phyloP scores from a whole-genome alignment of 1,140 invertebrate genomes.

The Zaprionus ghesquierei region DNA sequence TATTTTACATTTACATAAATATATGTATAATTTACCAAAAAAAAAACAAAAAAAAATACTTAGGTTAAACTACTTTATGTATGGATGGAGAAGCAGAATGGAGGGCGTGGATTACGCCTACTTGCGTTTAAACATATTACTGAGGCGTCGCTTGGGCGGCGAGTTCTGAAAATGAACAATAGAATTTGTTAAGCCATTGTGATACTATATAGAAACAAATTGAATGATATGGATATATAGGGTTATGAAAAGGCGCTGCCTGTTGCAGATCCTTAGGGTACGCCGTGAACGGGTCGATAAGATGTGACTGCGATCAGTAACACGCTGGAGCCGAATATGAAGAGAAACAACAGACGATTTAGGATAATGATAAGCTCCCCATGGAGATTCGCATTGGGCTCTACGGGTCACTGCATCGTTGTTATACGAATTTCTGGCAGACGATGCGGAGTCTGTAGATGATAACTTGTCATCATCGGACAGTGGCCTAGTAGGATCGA shows the following conservation, averaged over 20 bases:
- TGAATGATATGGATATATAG: neutral
- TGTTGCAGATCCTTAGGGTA: neutral
- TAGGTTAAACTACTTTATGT: neutral
- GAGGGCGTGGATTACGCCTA: conserved; percentile 24
- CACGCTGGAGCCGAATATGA: neutral
- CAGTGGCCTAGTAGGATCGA: neutral
- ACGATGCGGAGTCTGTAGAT: conserved; percentile 21
- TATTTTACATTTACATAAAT: neutral
- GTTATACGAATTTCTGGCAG: conserved; percentile 33
- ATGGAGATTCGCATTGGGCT: neutral
- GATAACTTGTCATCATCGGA: neutral
- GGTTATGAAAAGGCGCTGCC: conserved; percentile 1
- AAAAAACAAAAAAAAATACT: neutral
- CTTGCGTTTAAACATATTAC: conserved; percentile 79
- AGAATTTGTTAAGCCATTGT: conserved; percentile 18
- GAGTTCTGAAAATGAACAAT: conserved; percentile 69
- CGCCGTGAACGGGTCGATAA: neutral
- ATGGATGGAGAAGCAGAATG: neutral
- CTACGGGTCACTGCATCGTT: conserved; percentile 2
- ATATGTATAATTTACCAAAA: neutral
- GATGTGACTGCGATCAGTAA: neutral
- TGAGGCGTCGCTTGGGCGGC: conserved; percentile 74
- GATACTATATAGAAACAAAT: too few relatives aligned
- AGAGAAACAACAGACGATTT: neutral
- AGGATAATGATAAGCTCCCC: neutral